Percentiles rank a stretch among this genome's conserved stretches.
These are phyloP conservation scores for Microcebus lehilahytsara DNA, from an alignment of 2,113 vertebrate species.

Conservation along the genomic window DNA sequence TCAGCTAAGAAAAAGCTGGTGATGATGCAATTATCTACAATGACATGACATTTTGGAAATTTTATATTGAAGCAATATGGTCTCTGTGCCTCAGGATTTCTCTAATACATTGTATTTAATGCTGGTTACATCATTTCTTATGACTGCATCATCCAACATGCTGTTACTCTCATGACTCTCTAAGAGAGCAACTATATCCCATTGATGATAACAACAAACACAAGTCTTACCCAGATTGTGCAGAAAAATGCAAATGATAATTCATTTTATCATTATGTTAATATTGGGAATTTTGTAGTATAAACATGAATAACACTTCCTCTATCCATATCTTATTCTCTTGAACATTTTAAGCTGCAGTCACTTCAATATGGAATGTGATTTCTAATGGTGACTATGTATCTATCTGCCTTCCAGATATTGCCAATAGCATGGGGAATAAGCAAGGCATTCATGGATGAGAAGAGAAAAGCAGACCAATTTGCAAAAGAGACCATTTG, in stretches of 20 bases:
- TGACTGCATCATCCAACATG: not conserved
- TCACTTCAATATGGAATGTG: not conserved
- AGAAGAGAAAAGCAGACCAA: not conserved
- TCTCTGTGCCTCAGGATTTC: not conserved
- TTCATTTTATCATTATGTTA: not conserved
- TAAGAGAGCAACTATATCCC: not conserved
- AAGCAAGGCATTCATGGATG: rapidly evolving
- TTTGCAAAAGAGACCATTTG: not conserved
- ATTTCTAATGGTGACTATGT: not conserved
- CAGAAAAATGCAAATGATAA: not conserved
- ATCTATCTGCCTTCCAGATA: not conserved
- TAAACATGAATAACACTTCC: not conserved
- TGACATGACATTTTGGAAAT: not conserved
- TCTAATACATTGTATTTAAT: not conserved
- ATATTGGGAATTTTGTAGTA: not conserved
- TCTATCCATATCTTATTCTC: not conserved
- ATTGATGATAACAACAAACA: not conserved
- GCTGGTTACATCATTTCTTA: not conserved
- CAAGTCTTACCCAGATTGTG: not conserved
- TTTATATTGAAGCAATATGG: not conserved
- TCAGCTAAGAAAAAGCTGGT: not conserved
- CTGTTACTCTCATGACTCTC: not conserved
- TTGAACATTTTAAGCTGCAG: not conserved
- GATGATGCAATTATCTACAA: not conserved
- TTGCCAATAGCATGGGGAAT: not conserved